These are phyloP conservation scores for Unio pictorum DNA, from an alignment of 2,888 invertebrate genomes.

Conservation along the genomic window DNA sequence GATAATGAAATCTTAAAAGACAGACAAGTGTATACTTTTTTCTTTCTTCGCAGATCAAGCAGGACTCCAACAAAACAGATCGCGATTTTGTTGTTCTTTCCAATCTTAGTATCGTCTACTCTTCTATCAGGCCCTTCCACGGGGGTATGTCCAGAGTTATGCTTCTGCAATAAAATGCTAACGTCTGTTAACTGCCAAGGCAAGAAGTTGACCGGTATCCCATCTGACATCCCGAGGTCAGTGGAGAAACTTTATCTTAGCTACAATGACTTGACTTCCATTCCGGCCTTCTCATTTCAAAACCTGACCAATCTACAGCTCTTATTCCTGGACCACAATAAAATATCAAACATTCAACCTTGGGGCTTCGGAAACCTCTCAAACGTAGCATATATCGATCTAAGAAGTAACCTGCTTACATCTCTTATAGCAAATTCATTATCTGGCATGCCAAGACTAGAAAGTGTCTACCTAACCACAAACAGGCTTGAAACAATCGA, in stretches of 20 bases:
- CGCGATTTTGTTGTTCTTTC: no score
- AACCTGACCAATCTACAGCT: slow-evolving; percentile 22
- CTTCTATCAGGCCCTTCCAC: no score
- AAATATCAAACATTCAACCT: slow-evolving; percentile 28
- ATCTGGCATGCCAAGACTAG: slow-evolving; percentile 21
- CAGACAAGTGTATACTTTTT: no score
- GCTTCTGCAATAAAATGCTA: no score
- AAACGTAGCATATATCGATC: slow-evolving; percentile 26
- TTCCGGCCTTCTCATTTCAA: slow-evolving; percentile 17
- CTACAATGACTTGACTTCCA: slow-evolving; percentile 33
- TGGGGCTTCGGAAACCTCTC: slow-evolving; percentile 32
- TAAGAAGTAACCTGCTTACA: slow-evolving; percentile 37
- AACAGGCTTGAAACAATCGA: slow-evolving; percentile 34
- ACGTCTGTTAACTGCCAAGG: slow-evolving; percentile 52
- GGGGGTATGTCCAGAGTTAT: no score
- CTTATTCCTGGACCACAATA: slow-evolving; percentile 30
- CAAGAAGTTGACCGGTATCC: slow-evolving; percentile 32
- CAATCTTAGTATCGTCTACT: no score
- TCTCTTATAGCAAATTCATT: slow-evolving; percentile 33
- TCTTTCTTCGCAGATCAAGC: no score
- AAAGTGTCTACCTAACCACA: slow-evolving; percentile 28
- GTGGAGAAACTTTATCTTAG: slow-evolving; percentile 43
- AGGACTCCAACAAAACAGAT: no score
- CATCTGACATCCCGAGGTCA: slow-evolving; percentile 33
- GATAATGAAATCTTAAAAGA: no score